These are phyloP conservation scores for Rousettus madagascariensis DNA, from an alignment of 2,797 vertebrate genomes.

Conservation along the genomic window DNA sequence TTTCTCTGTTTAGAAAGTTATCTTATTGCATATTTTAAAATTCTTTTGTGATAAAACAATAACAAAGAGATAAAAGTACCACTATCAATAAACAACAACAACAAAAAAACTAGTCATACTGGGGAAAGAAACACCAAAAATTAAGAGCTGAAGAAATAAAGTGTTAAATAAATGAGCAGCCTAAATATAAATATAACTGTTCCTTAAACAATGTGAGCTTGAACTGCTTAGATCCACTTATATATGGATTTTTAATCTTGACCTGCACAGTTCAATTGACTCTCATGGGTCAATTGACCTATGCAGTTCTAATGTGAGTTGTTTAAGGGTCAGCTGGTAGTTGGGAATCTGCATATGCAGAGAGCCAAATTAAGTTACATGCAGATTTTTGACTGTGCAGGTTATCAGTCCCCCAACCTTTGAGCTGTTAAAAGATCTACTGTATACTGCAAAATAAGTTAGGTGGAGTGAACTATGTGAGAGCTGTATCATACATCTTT, in stretches of 20 bases:
- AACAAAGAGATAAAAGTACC: not conserved
- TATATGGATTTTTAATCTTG: not conserved
- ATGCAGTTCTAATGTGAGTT: not conserved
- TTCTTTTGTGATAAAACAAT: constrained; percentile 40
- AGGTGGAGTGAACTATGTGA: not conserved
- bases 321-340: not conserved
- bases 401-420: not conserved
- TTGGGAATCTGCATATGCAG: not conserved
- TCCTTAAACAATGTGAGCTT: not conserved
- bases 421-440: not conserved
- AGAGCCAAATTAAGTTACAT: not conserved
- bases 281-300: not conserved
- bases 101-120: not conserved
- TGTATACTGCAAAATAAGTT: not conserved
- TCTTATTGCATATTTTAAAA: not conserved
- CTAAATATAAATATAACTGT: not conserved
- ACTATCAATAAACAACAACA: not conserved
- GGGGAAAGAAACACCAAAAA: not conserved
- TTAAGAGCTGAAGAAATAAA: constrained; percentile 8
- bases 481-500: constrained; percentile 5
- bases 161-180: not conserved
- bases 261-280: accelerated
- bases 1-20: not conserved
- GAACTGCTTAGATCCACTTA: not conserved
- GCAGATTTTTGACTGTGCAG: not conserved